A percentile compares a stretch with the other conserved stretches of the same genome.
Evolutionary conservation across 2,888 invertebrate genomes (phyloP).

Genomic region (Poecilus cupreus): DNA sequence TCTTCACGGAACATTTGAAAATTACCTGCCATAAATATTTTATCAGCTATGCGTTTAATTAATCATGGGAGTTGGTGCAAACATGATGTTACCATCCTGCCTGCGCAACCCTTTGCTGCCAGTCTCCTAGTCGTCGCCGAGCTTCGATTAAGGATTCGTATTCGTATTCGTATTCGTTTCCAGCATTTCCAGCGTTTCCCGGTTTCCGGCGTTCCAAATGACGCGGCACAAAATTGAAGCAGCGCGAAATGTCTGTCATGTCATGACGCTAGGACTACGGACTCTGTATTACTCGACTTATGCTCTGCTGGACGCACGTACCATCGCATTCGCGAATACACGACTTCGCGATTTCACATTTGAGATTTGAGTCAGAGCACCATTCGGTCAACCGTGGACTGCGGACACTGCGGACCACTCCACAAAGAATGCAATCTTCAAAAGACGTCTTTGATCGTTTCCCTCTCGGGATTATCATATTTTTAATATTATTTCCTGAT

Average conservation of each 20-base stretch:
- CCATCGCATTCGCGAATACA: not conserved
- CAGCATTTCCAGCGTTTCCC: not conserved
- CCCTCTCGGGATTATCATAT: conserved; percentile 26
- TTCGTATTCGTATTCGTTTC: not conserved
- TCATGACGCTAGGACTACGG: not conserved
- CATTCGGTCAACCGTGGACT: not conserved
- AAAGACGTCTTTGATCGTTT: not conserved
- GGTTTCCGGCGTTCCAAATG: not conserved
- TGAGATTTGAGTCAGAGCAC: not conserved
- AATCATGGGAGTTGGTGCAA: conserved; percentile 10
- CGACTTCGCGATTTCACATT: not conserved
- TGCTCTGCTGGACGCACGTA: conserved; percentile 8
- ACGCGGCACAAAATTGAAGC: conserved; percentile 12
- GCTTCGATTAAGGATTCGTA: conserved; percentile 5
- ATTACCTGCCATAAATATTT: conserved; percentile 45
- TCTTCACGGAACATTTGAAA: conserved; percentile 39
- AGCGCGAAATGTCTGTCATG: not conserved
- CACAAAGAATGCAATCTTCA: conserved; percentile 16
- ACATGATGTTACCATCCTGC: not conserved
- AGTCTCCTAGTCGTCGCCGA: not conserved
- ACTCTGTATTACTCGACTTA: not conserved
- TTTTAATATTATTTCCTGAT: conserved; percentile 31
- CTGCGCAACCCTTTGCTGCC: not conserved
- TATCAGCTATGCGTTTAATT: conserved; percentile 37
- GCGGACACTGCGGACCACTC: not conserved